Evolutionary conservation across 2,113 vertebrate species (phyloP), one percentile per base, ranked within the genome.

Genomic region (Rhinolophus ferrumequinum): DNA sequence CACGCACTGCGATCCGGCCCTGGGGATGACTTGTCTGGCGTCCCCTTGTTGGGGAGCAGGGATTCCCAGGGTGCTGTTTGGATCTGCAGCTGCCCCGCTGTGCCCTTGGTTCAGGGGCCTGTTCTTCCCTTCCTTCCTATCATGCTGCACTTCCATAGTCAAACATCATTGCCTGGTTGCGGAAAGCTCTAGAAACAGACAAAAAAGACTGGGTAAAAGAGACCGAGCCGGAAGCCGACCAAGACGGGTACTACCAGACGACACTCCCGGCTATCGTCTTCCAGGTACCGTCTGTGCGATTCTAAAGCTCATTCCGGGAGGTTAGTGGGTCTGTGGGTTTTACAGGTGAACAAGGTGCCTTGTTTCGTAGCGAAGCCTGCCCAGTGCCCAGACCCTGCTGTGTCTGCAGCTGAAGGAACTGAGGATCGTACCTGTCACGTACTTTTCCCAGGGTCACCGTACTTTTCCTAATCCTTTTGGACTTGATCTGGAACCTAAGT

Each of bases 171-270:
- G 99, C 99, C 90, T 99, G 99, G 99, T 98, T 99, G 75, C 98
- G 99, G 66, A 99, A 99, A 98, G 99, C 99, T 11, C 97, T 99
- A 95, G 99, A 99, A 92, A 99, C 99, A 0, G 99, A 99, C 97
- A 99, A 99, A 98, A 99, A 99, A 97, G 99, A 99, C 98, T 99
- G 99, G 99, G 98, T 99, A 97, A 99, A 99, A 98, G 99, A 99
- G 75, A 99, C 99, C 0, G 99, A 99, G 95, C 99, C 99, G 8
- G 99, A 99, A 98, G 99, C 99, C 0, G 99, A 99, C 97, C 99
- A 99, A 77, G 99, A 99, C 8, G 99, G 99, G 11, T 99, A 99
- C 98, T 99, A 99, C 97, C 99, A 99, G 98, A 99, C 99, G n/a
- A 99, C 99, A 0, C 98, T 99, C 12, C 99, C 99, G 30, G 99